These are phyloP conservation scores for Hedya salicella DNA, from an alignment of 2,888 invertebrate genomes.

Conservation along the genomic window DNA sequence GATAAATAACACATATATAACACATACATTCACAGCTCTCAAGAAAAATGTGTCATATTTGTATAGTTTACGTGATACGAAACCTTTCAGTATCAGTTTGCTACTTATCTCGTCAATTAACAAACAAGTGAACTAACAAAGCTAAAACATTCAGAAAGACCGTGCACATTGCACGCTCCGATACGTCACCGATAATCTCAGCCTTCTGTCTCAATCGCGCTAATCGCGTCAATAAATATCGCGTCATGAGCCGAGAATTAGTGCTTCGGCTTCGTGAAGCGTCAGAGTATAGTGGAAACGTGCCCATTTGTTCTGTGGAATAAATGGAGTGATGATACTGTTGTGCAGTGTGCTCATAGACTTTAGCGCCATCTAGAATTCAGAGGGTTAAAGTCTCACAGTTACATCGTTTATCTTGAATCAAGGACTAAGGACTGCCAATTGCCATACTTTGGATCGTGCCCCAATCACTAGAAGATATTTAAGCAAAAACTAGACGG, in stretches of 20 bases:
- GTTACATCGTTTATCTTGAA: too few relatives aligned
- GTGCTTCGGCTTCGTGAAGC: constrained; percentile 8
- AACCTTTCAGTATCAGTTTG: neutral
- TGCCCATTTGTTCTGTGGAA: neutral
- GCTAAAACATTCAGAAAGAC: neutral
- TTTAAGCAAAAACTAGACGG: too few relatives aligned
- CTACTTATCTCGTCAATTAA: neutral
- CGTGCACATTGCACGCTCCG: constrained; percentile 22
- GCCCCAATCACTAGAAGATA: too few relatives aligned
- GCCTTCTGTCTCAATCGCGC: constrained; percentile 41
- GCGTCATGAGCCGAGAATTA: constrained; percentile 38
- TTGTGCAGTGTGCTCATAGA: neutral
- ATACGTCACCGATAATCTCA: constrained; percentile 41
- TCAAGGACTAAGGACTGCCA: too few relatives aligned
- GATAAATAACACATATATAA: too few relatives aligned
- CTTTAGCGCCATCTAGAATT: too few relatives aligned
- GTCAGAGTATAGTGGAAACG: constrained; percentile 29
- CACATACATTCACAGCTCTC: too few relatives aligned
- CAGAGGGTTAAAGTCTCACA: too few relatives aligned
- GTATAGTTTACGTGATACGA: too few relatives aligned
- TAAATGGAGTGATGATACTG: neutral
- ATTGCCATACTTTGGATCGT: too few relatives aligned
- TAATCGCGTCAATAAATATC: constrained; percentile 39
- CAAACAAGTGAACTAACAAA: neutral
- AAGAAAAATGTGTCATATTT: too few relatives aligned